Evolutionary conservation across 2,888 invertebrate species (phyloP), one percentile per base, ranked within the genome.

Genomic region (Megaustenia siamemsis): DNA sequence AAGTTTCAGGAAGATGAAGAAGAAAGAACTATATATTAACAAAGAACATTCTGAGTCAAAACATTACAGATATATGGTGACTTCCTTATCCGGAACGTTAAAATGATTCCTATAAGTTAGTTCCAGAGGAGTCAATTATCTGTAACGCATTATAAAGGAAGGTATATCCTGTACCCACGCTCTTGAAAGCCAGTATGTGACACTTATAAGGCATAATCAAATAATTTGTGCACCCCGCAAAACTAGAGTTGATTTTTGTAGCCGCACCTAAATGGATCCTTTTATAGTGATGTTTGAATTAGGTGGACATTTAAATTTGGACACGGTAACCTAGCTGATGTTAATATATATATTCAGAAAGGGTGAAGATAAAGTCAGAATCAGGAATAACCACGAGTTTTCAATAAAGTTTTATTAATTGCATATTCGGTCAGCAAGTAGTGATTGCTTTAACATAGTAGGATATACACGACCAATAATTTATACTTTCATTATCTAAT

Each of bases 181-280:
- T 38, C 45, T 28, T 28, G 49, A 21, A 73, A 73, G 28, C 32
- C 38, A 24, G 12, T 24, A 56, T 60, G 56, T 56, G 60, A 56
- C 77, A 56, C 10, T 38, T 56, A 60, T 38, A 40, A n/a, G 71
- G 56, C 45, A 40, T 28, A 60, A 77, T 77, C 77, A 77, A 77
- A 77, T 45, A 77, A 60, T 38, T 56, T 77, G 35, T 60, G n/a
- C 24, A 38, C 56, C 21, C 35, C 38, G 12, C 12, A 28, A 60
- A 35, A 40, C 56, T n/a, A 56, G 40, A 77, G 56, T 56, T 77
- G 10, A 60, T 8, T 35, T 77, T 56, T 35, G 15, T 1, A 45
- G 38, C 56, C 77, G 77, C 77, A 40, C 77, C 77, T 56, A 10
- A 60, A 49, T 43, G 28, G 15, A 28, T 45, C 32, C 63, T 35